Percentiles rank a stretch among this genome's conserved stretches.
Conservation (phyloP, 2,888 invertebrate genomes). For the Leistus spinibarbis region DNA sequence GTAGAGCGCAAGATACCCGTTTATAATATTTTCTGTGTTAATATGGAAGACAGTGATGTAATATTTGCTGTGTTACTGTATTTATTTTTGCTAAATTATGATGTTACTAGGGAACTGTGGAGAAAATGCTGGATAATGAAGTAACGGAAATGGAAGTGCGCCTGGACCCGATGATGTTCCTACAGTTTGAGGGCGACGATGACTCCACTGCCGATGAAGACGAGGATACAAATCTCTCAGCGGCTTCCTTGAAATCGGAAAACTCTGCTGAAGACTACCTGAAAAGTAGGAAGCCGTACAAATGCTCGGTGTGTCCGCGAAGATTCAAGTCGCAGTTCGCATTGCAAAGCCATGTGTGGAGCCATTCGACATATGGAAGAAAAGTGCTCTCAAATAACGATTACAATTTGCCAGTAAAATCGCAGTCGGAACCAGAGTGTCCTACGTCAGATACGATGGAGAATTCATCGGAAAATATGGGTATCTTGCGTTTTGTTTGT, state of each 20-base stretch:
- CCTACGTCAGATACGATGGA: conserved; percentile 51
- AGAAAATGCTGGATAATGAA: conserved; percentile 48
- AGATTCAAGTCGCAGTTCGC: conserved; percentile 65
- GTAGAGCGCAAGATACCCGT: too few relatives aligned
- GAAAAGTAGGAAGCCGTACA: conserved; percentile 57
- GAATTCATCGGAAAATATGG: conserved; percentile 41
- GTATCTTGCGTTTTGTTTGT: conserved; percentile 56
- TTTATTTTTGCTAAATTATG: neutral
- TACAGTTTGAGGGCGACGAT: conserved; percentile 64
- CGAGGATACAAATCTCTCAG: conserved; percentile 45
- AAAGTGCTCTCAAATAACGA: conserved; percentile 44
- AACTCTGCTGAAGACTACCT: conserved; percentile 27
- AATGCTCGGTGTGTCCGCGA: conserved; percentile 63
- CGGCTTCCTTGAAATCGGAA: conserved; percentile 16
- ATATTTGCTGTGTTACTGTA: too few relatives aligned
- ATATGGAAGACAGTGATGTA: too few relatives aligned
- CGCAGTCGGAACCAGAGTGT: conserved; percentile 47
- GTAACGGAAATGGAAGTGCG: conserved; percentile 69
- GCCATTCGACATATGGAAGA: conserved; percentile 59
- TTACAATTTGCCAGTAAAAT: conserved; percentile 37
- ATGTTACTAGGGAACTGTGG: conserved; percentile 15
- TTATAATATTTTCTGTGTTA: too few relatives aligned
- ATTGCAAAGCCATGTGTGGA: conserved; percentile 68
- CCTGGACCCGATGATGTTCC: conserved; percentile 72
- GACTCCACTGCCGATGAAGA: conserved; percentile 51